Conservation (phyloP, 2,888 invertebrate species). For the Toxonevra muliebris region DNA sequence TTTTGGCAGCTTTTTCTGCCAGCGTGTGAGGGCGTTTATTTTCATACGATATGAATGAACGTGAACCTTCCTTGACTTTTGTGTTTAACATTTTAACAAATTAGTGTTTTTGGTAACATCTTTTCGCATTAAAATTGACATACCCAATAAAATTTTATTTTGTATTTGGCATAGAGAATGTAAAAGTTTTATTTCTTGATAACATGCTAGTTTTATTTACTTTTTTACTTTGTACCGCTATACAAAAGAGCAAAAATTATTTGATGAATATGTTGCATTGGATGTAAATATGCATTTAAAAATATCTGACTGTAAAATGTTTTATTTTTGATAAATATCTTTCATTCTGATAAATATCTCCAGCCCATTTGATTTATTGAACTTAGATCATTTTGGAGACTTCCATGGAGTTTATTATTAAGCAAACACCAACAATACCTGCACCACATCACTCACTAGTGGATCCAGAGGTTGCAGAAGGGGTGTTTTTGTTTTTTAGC, state of each 20-base stretch:
- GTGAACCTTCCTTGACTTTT: constrained; percentile 44
- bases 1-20: constrained; percentile 18
- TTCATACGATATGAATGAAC: background rate
- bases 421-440: too few species aligned
- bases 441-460: too few species aligned
- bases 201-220: constrained; percentile 46
- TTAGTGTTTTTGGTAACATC: constrained; percentile 44
- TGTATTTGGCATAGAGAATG: constrained; percentile 24
- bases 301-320: background rate
- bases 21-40: constrained; percentile 31
- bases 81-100: constrained; percentile 39
- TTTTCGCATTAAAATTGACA: constrained; percentile 46
- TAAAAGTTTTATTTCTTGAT: constrained; percentile 46
- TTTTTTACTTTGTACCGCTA: background rate
- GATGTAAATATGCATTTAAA: background rate
- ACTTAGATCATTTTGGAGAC: too few species aligned
- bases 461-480: too few species aligned
- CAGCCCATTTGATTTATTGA: too few species aligned
- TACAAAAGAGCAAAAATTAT: background rate
- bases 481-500: too few species aligned
- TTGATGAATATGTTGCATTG: background rate
- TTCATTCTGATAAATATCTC: too few species aligned
- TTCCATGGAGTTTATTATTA: too few species aligned
- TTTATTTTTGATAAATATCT: background rate
- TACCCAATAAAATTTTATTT: constrained; percentile 49